These are phyloP conservation scores for Prunella fulvescens DNA, from an alignment of 2,113 vertebrate genomes.

Conservation along the genomic window DNA sequence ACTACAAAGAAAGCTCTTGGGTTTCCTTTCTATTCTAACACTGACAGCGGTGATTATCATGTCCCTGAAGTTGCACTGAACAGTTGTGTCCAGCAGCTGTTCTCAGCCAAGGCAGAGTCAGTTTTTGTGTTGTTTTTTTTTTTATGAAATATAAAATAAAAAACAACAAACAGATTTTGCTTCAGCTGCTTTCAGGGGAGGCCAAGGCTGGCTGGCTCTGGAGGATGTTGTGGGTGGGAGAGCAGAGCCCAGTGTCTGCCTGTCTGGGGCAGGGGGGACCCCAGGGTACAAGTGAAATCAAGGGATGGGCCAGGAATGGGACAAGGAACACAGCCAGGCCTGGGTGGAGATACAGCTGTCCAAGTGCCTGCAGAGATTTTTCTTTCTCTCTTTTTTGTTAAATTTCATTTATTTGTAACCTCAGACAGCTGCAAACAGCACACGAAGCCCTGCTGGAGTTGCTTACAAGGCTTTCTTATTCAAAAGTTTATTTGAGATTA, in stretches of 20 bases:
- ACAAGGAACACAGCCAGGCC: fast-evolving
- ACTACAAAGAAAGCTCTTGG: neutral
- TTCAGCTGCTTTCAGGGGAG: neutral
- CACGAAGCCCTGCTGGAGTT: neutral
- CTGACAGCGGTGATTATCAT: neutral
- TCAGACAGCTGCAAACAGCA: neutral
- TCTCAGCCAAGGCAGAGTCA: neutral
- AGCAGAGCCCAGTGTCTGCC: neutral
- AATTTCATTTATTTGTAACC: neutral
- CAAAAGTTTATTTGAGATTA: constrained; percentile 43
- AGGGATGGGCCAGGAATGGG: neutral
- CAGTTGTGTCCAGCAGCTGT: constrained; percentile 1
- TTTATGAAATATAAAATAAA: constrained; percentile 46
- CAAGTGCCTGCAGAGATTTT: neutral
- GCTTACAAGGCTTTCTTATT: neutral
- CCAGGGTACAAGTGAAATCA: neutral
- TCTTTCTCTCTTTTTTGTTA: neutral
- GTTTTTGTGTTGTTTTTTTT: neutral
- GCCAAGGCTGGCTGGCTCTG: neutral
- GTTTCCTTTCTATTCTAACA: constrained; percentile 18
- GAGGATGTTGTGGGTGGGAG: neutral
- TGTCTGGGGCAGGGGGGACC: neutral
- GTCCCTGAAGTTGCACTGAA: constrained; percentile 38
- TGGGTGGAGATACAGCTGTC: no score
- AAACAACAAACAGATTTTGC: neutral